Conservation (phyloP, 2,113 vertebrate species). For the Platichthys stellatus region DNA sequence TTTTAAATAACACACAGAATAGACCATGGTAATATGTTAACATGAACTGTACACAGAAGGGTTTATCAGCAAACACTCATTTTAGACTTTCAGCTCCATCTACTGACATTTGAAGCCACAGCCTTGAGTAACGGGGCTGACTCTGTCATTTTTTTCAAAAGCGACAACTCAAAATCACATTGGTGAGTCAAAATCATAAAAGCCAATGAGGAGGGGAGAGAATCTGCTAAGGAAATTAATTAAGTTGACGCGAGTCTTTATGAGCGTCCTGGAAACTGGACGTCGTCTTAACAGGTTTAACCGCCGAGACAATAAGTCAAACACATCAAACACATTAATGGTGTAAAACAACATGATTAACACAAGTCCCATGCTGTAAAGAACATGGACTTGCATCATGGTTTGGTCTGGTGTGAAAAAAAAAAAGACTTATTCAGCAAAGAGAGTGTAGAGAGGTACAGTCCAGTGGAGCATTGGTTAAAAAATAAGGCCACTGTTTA, state of each 20-base stretch:
- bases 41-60: slow-evolving; percentile 56
- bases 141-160: slow-evolving; percentile 1
- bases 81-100: slow-evolving; percentile 15
- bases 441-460: slow-evolving; percentile 23
- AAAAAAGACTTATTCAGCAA: slow-evolving; percentile 24
- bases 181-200: slow-evolving; percentile 10
- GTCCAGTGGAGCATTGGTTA: slow-evolving; percentile 21
- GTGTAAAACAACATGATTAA: slow-evolving; percentile 43
- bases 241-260: slow-evolving; percentile 48
- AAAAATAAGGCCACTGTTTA: slow-evolving; percentile 59
- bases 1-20: slow-evolving; percentile 76
- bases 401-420: slow-evolving; percentile 11
- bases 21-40: slow-evolving; percentile 56
- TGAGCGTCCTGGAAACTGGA: slow-evolving; percentile 35
- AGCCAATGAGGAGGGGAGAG: slow-evolving; percentile 7
- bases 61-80: slow-evolving; percentile 37
- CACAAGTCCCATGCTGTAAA: slow-evolving; percentile 51
- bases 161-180: not conserved
- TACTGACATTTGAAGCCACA: not conserved
- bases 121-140: not conserved
- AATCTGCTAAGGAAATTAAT: slow-evolving; percentile 46
- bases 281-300: slow-evolving; percentile 49
- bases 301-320: slow-evolving; percentile 52
- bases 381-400: slow-evolving; percentile 39
- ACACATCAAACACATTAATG: slow-evolving; percentile 58